Base-by-base conservation (phyloP, 2,113 vertebrate genomes). In the Notarius lentiginosus region DNA sequence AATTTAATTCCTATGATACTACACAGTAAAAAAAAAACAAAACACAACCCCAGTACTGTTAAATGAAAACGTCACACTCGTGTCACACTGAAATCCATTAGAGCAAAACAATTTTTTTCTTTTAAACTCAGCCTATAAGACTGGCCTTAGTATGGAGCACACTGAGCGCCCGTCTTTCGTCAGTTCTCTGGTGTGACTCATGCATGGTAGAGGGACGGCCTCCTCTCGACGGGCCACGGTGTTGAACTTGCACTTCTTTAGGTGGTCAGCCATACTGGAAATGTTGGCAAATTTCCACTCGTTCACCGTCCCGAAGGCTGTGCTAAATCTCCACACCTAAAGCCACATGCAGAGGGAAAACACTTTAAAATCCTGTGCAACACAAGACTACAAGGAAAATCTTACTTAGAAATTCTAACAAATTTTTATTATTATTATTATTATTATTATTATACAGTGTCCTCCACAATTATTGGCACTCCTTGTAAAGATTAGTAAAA, bases 261-360 rank as follows among this genome's bases (percentile, higher is more conserved):
- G 94, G 94, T 99, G 98, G 93, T 99, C 98, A 60, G 98, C 98
- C 98, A 99, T 99, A 95, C 97, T 99, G 89, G 97, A 91, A 83
- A 99, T 97, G 94, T 99, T 97, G 82, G 98, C 97, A 93, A 99
- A 99, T 89, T 98, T 99, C 98, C 98, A 99, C 86, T 98, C 96
- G 0, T 96, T 96, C 87, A 99, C 98, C 8, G 98, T 98, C 91
- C 97, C 97, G 85, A 99, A 99, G 4, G 98, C 97, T 12, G 98
- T 99, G 93, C 98, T 99, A 95, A 99, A 99, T 79, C 96, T 93
- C 98, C 98, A 99, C 17, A 99, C 97, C 98, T 99, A 92, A 84
- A 0, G 22, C n/a, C 20, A 75, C 60, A 83, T 20, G 18, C 6
- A 79, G 17, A 56, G 0, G 41, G 27, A 30, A 12, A 83, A 5